A percentile compares a stretch with the other conserved stretches of the same genome.
Evolutionary conservation across 2,888 invertebrate genomes (phyloP).

Genomic region (Automeris io): DNA sequence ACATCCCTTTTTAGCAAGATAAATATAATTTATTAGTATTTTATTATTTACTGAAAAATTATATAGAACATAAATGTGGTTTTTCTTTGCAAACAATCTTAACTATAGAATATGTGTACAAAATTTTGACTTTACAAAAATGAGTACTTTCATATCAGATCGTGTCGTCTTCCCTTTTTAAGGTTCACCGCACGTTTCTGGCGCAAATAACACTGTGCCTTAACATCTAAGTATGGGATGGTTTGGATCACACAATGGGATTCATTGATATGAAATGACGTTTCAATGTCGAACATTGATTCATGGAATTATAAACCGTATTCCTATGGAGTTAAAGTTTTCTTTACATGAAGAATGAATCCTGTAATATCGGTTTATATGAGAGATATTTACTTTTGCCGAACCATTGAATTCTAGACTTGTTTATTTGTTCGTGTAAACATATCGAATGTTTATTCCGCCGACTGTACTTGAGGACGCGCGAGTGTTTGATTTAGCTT

Average conservation of each 20-base stretch:
- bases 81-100: no score
- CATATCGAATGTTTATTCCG: conserved; percentile 22
- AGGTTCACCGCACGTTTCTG: conserved; percentile 15
- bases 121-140: no score
- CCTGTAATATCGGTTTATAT: conserved; percentile 16
- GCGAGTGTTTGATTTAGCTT: conserved; percentile 18
- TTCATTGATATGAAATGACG: conserved; percentile 45
- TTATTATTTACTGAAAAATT: no score
- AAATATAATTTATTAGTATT: no score
- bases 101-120: no score
- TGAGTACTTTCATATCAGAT: no score
- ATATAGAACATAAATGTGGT: no score
- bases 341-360: conserved; percentile 2
- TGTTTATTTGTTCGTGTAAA: conserved; percentile 50
- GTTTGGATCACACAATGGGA: conserved; percentile 57
- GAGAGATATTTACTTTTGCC: conserved; percentile 41
- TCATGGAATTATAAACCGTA: conserved; percentile 17
- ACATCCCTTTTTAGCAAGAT: no score
- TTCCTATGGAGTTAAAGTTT: neutral
- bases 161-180: no score
- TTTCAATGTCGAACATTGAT: conserved; percentile 11
- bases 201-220: conserved; percentile 47
- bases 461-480: conserved; percentile 8
- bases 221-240: conserved; percentile 55
- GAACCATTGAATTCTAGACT: conserved; percentile 36